These are phyloP conservation scores for Andrena fulva DNA, from an alignment of 2,888 invertebrate species.

Conservation along the genomic window DNA sequence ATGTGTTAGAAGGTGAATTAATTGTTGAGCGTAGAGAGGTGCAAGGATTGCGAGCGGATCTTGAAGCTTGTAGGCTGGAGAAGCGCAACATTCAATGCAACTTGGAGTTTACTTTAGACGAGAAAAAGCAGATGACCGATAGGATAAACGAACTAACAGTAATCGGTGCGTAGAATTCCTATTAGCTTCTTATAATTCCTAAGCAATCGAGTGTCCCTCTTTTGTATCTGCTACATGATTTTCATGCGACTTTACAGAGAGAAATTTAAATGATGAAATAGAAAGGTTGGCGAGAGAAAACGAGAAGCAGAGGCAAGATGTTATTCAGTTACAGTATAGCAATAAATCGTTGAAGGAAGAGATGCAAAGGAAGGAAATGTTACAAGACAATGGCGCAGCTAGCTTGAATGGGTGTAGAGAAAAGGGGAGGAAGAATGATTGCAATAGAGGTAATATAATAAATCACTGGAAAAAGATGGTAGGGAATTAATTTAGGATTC, in stretches of 20 bases:
- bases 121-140: conserved; percentile 87
- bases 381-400: conserved; percentile 54
- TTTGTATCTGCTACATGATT: background rate
- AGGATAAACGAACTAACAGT: conserved; percentile 87
- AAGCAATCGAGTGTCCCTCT: background rate
- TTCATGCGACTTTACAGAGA: conserved; percentile 81
- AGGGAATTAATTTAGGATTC: background rate
- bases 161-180: conserved; percentile 85
- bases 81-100: conserved; percentile 87
- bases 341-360: conserved; percentile 74
- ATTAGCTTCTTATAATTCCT: background rate
- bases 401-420: conserved; percentile 58
- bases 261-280: conserved; percentile 86
- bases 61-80: conserved; percentile 86
- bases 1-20: conserved; percentile 85
- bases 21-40: conserved; percentile 84
- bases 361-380: conserved; percentile 47
- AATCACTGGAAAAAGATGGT: conserved; percentile 10
- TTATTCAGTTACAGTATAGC: conserved; percentile 84
- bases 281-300: conserved; percentile 85
- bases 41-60: conserved; percentile 84
- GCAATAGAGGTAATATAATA: conserved; percentile 66
- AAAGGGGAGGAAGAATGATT: conserved; percentile 72
- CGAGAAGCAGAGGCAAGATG: conserved; percentile 84
- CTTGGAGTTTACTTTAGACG: conserved; percentile 86